A percentile compares a stretch with the other conserved stretches of the same genome.
Evolutionary conservation across 2,797 vertebrate species (phyloP).

Genomic region (Dipus sagitta): DNA sequence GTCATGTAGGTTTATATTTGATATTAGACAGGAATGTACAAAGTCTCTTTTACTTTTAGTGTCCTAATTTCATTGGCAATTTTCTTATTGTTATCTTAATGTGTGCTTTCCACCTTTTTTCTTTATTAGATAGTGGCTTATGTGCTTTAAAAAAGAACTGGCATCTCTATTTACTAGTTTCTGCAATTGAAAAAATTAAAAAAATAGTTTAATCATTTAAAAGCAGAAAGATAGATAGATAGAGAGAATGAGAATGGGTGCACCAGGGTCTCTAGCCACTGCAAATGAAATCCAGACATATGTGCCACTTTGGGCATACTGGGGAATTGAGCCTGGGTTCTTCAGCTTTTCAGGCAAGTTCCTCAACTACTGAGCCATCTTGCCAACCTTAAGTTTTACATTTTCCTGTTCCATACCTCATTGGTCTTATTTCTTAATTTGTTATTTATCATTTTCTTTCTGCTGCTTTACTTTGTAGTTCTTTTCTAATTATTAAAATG

Average conservation of each 20-base stretch:
- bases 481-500: conserved; percentile 33
- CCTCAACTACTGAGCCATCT: too few relatives aligned
- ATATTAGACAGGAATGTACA: not conserved
- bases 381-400: not conserved
- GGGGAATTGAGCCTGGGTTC: too few relatives aligned
- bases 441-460: not conserved
- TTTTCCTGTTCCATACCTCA: not conserved
- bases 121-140: conserved; percentile 18
- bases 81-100: not conserved
- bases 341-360: too few relatives aligned
- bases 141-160: not conserved
- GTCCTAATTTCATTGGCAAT: not conserved
- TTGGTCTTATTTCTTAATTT: conserved; percentile 16
- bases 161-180: conserved; percentile 28
- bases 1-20: conserved; percentile 22
- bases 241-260: too few relatives aligned
- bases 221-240: too few relatives aligned
- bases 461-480: not conserved
- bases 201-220: too few relatives aligned
- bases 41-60: conserved; percentile 1
- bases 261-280: too few relatives aligned
- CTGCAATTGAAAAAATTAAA: too few relatives aligned
- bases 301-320: too few relatives aligned
- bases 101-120: conserved; percentile 20
- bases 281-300: too few relatives aligned